Conservation (phyloP, 53 echinoderm and acorn worm genomes). For the Glandiceps talaboti region DNA sequence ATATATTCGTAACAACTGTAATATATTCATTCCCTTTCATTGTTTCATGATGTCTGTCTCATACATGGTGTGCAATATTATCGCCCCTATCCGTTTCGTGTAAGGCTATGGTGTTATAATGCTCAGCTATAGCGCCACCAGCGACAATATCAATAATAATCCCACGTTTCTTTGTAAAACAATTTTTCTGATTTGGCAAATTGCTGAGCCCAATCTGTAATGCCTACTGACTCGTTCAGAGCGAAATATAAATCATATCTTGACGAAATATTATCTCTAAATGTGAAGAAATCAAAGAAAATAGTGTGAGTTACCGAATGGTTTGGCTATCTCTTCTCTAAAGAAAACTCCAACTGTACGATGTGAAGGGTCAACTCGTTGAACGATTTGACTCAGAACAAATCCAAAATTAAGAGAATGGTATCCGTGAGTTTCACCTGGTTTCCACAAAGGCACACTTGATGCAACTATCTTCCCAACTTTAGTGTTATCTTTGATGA, state of each 20-base stretch:
- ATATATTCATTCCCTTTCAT: too few species aligned
- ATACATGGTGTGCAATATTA: too few species aligned
- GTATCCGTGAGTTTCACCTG: conserved; percentile 66
- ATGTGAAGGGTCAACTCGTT: conserved; percentile 51
- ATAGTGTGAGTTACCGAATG: conserved; percentile 37
- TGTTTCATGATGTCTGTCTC: too few species aligned
- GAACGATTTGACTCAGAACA: conserved; percentile 33
- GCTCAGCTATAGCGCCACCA: too few species aligned
- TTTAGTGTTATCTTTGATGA: conserved; percentile 38
- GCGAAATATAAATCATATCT: background rate
- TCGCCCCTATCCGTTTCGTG: too few species aligned
- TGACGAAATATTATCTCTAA: background rate
- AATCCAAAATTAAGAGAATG: conserved; percentile 44
- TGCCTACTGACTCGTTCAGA: too few species aligned
- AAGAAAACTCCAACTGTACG: conserved; percentile 71
- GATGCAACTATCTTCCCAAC: conserved; percentile 33
- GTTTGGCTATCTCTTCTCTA: conserved; percentile 62
- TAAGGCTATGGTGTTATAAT: too few species aligned
- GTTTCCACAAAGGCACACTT: conserved; percentile 49
- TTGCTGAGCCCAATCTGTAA: background rate
- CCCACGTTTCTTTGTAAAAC: too few species aligned
- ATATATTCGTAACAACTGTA: too few species aligned
- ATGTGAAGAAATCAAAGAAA: background rate
- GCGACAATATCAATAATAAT: too few species aligned
- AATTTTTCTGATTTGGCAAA: background rate